phyloP scores from a whole-genome alignment of 1,140 invertebrate genomes.

The Drosophila sp. region DNA sequence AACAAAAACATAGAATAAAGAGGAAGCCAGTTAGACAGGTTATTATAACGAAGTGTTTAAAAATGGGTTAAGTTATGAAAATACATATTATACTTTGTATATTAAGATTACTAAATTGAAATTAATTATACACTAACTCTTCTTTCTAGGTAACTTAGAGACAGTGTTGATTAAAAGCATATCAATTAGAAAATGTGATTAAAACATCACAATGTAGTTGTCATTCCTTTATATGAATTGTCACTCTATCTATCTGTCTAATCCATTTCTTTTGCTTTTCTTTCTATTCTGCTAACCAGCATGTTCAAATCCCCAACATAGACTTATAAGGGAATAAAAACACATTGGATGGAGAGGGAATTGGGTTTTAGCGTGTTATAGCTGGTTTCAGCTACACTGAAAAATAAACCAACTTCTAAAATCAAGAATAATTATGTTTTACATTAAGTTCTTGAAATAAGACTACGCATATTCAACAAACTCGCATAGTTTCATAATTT shows the following conservation, averaged over 20 bases:
- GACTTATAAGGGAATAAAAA: neutral
- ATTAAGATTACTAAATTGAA: neutral
- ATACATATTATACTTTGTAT: too few species aligned
- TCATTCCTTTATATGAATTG: constrained; percentile 1
- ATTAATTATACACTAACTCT: neutral
- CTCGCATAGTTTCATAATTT: too few species aligned
- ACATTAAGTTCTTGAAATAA: too few species aligned
- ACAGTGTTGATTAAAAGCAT: constrained; percentile 39
- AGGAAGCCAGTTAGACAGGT: too few species aligned
- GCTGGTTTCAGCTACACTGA: constrained; percentile 14
- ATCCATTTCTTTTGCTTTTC: neutral
- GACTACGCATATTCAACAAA: too few species aligned
- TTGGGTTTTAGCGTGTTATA: constrained; percentile 30
- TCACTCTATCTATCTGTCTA: neutral
- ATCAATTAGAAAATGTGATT: constrained; percentile 48
- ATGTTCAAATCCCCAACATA: constrained; percentile 32
- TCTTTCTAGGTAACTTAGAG: neutral
- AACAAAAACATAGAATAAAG: too few species aligned
- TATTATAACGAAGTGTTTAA: too few species aligned
- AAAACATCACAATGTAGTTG: constrained; percentile 32
- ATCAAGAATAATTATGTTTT: too few species aligned
- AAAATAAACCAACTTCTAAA: too few species aligned
- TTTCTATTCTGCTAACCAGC: constrained; percentile 14
- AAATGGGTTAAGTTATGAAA: too few species aligned
- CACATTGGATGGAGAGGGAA: constrained; percentile 1